Base-by-base conservation (phyloP, 2,797 vertebrate genomes). In the Acipenser transmontanus region DNA sequence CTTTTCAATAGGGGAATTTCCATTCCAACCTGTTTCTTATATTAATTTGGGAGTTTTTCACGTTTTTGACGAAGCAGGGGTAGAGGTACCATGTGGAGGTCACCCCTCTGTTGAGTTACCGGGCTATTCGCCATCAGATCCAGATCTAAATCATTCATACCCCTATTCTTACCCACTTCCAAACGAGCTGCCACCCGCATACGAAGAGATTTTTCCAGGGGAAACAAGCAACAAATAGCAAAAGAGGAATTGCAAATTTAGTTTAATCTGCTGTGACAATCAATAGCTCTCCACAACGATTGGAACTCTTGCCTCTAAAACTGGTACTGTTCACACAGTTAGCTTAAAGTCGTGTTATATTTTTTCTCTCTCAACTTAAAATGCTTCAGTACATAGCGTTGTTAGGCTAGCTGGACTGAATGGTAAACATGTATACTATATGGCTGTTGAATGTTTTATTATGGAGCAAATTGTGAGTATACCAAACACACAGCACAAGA, bases 91-190 rank as follows among this genome's bases (percentile, higher is more conserved):
- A 68, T 89, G 92, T 68, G 89, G 93, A 1, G 96, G 94, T 1
- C 95, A 98, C 76, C 95, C 95, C 17, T 98, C 93, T 3, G 85
- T 94, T 71, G 95, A 98, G 84, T 87, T 98, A 77, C 96, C 96
- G 0, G 96, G 96, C 14, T 98, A 98, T 71, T 92, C 94, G 34
- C 91, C 89, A 67, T 81, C 85, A 70, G 93, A 97, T 84, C 93
- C 94, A 49, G 93, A 96, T 72, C 90, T 95, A 72, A 87, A 93
- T 60, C 92, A 80, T 59, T 89, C 93, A 65, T 96, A 95, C 77
- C 94, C 94, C 0, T 98, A 95, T 78, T 95, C 94, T 59, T 93
- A 88, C 84, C 88, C 93, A 47, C 79, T 93, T 63, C 91, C 93
- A 69, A 88, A 82, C 69, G 93, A 95, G 73, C 88, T 89, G 68